Evolutionary conservation across 2,888 invertebrate species (phyloP).

Genomic region (Heteromyza rotundicornis): DNA sequence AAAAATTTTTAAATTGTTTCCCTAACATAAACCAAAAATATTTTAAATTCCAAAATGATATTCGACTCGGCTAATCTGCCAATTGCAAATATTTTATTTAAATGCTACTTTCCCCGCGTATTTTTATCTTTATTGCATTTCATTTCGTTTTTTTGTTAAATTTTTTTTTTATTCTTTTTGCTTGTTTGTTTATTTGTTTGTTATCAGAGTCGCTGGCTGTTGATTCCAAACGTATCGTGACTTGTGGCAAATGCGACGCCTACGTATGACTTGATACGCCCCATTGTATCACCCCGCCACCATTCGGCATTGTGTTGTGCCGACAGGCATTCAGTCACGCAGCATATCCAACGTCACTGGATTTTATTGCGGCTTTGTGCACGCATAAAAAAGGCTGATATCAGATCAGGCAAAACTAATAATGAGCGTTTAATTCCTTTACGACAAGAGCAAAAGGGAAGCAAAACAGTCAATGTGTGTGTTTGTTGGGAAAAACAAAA

Average conservation of each 20-base stretch:
- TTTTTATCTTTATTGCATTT: constrained; percentile 4
- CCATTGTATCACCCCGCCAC: too few species aligned
- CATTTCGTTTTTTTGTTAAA: background rate
- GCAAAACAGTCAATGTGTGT: background rate
- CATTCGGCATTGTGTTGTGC: too few species aligned
- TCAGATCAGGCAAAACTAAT: constrained; percentile 27
- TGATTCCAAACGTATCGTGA: background rate
- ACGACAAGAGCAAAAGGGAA: constrained; percentile 23
- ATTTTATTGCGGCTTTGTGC: background rate
- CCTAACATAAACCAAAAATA: too few species aligned
- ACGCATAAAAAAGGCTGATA: background rate
- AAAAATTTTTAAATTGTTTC: too few species aligned
- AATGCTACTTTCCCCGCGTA: too few species aligned
- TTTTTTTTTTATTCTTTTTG: background rate
- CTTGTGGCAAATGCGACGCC: constrained; percentile 21
- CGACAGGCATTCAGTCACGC: too few species aligned
- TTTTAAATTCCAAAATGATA: too few species aligned
- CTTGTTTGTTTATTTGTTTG: too few species aligned
- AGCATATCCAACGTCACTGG: background rate
- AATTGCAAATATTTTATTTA: too few species aligned
- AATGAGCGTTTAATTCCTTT: constrained; percentile 43
- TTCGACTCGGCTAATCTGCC: too few species aligned
- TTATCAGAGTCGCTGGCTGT: too few species aligned
- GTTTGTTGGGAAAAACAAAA: constrained; percentile 7
- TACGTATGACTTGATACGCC: background rate